Evolutionary conservation across 1,140 invertebrate species (phyloP), one percentile per base, ranked within the genome.

Genomic region (Conopomorpha cramerella): DNA sequence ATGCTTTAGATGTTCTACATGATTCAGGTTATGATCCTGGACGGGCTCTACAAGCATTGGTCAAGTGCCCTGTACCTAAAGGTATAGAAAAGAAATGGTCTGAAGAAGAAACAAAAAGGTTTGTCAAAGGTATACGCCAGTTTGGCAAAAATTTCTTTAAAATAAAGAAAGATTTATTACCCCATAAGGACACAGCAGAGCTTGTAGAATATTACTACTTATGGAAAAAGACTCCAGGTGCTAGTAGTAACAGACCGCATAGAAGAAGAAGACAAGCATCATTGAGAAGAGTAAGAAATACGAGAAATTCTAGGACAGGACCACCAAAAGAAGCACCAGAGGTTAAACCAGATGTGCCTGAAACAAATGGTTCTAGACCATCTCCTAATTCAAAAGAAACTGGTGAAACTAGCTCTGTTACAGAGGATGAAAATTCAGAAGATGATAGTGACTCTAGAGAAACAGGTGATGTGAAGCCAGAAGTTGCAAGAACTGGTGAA

Each of bases 191-290:
- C 59, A 98, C 95, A 53, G 87, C 93, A 27, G 95, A 99, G 62
- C 79, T 99, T 51, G 95, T 99, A 16, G 95, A 98, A 63, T 99
- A 94, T 80, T 99, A 99, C 77, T 99, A 99, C 80, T 84, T 98
- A 63, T 99, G 96, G 97, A 99, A 99, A 81, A 99, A 99, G 80
- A 98, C 96, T n/a, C 94, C 96, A n/a, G 92, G 92, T 51, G 96
- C 96, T 29, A 92, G 93, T 64, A 93, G 92, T 67, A 93, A 95
- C 72, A 83, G 95, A 38, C 94, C 94, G 13, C 93, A 96, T 62
- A 82, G 94, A 35, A 82, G 95, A 80, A 82, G 93, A 34, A 80
- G 95, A 36, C 91, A 92, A 66, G 90, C 89, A 47, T 93, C 93
- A n/a, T 78, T 96, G 37, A 84, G 95, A 45, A 81, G 94, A 45